phyloP scores from a whole-genome alignment of 2,113 vertebrate genomes.

The Paracyprichromis sp. region DNA sequence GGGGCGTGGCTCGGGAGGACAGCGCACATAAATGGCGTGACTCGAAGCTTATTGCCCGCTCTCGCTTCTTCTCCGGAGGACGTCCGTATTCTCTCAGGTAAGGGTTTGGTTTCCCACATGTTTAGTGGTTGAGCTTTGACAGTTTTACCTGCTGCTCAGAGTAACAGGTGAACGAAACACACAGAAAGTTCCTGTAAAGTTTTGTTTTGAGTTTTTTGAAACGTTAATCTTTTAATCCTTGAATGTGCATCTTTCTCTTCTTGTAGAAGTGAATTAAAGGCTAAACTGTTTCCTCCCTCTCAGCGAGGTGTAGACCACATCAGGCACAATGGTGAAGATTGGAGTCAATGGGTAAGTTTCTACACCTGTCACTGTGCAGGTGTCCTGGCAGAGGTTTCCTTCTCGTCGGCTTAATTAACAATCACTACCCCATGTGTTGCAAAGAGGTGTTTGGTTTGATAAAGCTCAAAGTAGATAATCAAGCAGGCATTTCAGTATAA shows the following conservation, averaged over 20 bases:
- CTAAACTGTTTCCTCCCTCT: accelerated
- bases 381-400: not conserved
- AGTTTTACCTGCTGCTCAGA: not conserved
- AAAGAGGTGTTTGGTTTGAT: accelerated
- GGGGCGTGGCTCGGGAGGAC: not conserved
- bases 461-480: accelerated
- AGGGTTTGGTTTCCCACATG: accelerated
- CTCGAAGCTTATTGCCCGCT: not conserved
- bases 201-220: not conserved
- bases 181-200: not conserved
- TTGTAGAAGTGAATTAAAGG: not conserved
- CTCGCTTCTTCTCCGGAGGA: not conserved
- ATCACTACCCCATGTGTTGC: accelerated
- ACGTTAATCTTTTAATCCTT: accelerated
- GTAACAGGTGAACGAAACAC: not conserved
- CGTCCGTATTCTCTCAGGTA: not conserved
- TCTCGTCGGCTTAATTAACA: not conserved
- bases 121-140: not conserved
- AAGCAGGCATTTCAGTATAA: accelerated
- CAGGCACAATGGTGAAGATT: constrained; percentile 59
- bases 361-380: not conserved
- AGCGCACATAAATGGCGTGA: not conserved
- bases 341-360: constrained; percentile 60
- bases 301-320: constrained; percentile 4
- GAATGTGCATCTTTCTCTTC: not conserved